Evolutionary conservation across 2,888 invertebrate species (phyloP).

Genomic region (Andricus curvator): DNA sequence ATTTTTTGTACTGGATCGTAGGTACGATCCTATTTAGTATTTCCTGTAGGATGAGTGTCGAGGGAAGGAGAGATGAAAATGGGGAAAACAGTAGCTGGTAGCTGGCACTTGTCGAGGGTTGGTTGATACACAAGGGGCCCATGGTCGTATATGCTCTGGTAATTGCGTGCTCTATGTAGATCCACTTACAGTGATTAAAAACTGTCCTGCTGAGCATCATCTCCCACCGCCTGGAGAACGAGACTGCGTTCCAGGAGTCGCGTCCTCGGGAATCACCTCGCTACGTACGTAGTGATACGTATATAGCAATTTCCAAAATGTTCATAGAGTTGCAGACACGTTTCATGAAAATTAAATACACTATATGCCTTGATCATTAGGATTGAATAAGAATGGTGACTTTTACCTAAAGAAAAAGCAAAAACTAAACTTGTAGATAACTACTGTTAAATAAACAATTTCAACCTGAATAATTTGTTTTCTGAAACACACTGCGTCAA

Average conservation of each 20-base stretch:
- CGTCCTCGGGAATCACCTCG: constrained; percentile 47
- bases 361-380: background rate
- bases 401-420: no score
- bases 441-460: no score
- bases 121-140: constrained; percentile 74
- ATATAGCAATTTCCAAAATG: constrained; percentile 44
- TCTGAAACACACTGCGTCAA: no score
- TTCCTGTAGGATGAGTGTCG: constrained; percentile 37
- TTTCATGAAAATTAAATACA: constrained; percentile 1
- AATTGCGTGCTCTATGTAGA: constrained; percentile 78
- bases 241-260: constrained; percentile 49
- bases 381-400: no score
- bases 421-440: no score
- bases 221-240: constrained; percentile 47
- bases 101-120: constrained; percentile 54
- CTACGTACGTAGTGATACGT: constrained; percentile 43
- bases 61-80: constrained; percentile 54
- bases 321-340: background rate
- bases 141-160: constrained; percentile 73
- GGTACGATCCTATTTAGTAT: background rate
- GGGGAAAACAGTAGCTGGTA: constrained; percentile 63
- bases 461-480: no score
- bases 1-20: constrained; percentile 8
- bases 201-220: constrained; percentile 77
- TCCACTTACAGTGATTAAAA: constrained; percentile 79